Evolutionary conservation across 1,140 invertebrate genomes (phyloP), one percentile per base, ranked within the genome.

Genomic region (Aleiodes sp.): DNA sequence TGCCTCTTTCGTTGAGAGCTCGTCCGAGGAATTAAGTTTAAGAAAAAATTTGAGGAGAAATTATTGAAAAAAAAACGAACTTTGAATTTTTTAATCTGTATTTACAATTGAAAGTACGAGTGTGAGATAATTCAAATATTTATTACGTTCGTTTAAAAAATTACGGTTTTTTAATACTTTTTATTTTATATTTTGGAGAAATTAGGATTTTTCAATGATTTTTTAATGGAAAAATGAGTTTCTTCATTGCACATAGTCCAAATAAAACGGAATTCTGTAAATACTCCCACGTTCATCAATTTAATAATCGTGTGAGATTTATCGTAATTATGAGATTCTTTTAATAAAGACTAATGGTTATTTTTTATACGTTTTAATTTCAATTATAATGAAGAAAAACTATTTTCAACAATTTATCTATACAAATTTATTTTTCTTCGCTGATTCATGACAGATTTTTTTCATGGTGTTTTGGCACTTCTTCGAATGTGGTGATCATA

Each of bases 271-370:
- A 75, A 75, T 82, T 78, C 72, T 85, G 84, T 85, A 85, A 81
- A 85, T 85, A 85, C 70, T 80, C 63, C 63, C 33, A 28, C 75
- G 70, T 69, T 67, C 73, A 70, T 73, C 52, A 65, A 64, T 75
- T 70, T 24, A 35, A 62, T 37, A 65, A 52, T 70, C 41, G 64
- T 72, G 56, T 73, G 69, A 74, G 73, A 76, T 68, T 79, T 65
- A 66, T 70, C 29, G 63, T 65, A 57, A 73, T 76, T 77, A 72
- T 80, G 80, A 77, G 75, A 76, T 67, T 73, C 73, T 77, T 76
- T 75, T 70, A 84, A 82, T 82, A 82, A 83, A 84, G 70, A 75
- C 65, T 78, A 75, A 73, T 84, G 76, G 84, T 82, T 81, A 83
- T 84, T 84, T 85, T 79, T 80, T 84, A 72, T 77, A 79, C 75